Evolutionary conservation across 2,113 vertebrate genomes (phyloP).

Genomic region (Sus scrofa): DNA sequence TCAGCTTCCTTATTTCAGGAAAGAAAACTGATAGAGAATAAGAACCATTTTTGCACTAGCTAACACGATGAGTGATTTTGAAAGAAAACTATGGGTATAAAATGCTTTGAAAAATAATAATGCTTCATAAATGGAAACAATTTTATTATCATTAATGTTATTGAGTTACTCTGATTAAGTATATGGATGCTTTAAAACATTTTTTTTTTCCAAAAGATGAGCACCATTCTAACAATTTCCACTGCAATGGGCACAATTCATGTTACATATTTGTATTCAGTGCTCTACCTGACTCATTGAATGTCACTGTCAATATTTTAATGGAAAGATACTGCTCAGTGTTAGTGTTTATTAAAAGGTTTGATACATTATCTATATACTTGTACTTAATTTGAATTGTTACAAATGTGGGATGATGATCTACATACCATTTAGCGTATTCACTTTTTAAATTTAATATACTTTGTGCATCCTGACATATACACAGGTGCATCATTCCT

Average conservation of each 20-base stretch:
- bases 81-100: slow-evolving; percentile 17
- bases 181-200: neutral
- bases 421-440: neutral
- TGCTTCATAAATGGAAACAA: neutral
- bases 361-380: neutral
- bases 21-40: neutral
- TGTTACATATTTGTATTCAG: neutral
- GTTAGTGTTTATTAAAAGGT: neutral
- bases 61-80: neutral
- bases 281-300: neutral
- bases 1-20: neutral
- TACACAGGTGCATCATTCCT: neutral
- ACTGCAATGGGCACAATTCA: neutral
- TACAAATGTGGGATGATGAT: neutral
- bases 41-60: neutral
- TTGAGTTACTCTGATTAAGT: neutral
- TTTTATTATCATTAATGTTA: neutral
- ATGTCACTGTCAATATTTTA: neutral
- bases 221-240: neutral
- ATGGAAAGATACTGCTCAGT: neutral
- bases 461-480: neutral
- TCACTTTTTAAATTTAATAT: neutral
- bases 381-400: neutral
- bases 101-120: neutral
- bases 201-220: neutral